A percentile compares a stretch with the other conserved stretches of the same genome.
Evolutionary conservation across 2,888 invertebrate genomes (phyloP).

Genomic region (Muschampia plurimacula): DNA sequence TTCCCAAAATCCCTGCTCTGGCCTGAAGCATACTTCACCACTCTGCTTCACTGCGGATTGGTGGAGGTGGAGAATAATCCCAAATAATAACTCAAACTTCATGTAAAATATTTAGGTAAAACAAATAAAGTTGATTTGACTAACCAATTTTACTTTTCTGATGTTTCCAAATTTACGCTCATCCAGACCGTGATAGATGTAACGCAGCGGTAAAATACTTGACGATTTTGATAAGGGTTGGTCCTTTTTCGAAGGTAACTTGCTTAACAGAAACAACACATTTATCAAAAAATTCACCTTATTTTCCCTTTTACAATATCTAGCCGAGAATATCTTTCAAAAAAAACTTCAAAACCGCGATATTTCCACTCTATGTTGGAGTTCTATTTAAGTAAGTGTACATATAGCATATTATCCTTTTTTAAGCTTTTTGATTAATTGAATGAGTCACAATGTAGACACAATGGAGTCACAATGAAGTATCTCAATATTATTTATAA

Average conservation of each 20-base stretch:
- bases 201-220: conserved; percentile 58
- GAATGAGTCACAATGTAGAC: no score
- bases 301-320: neutral
- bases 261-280: conserved; percentile 18
- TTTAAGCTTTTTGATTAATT: no score
- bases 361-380: no score
- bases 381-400: no score
- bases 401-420: no score
- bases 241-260: conserved; percentile 9
- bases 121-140: neutral
- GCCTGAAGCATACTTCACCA: no score
- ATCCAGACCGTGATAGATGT: conserved; percentile 26
- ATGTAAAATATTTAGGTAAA: neutral
- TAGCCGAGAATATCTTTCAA: neutral
- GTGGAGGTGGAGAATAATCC: no score
- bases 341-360: neutral
- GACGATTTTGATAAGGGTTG: conserved; percentile 37
- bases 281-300: conserved; percentile 12
- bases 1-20: no score
- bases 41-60: no score
- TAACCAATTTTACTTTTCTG: neutral
- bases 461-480: no score
- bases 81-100: no score
- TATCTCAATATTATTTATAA: no score
- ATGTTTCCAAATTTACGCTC: neutral